phyloP scores from a whole-genome alignment of 2,888 invertebrate species.

The Aromia moschata region DNA sequence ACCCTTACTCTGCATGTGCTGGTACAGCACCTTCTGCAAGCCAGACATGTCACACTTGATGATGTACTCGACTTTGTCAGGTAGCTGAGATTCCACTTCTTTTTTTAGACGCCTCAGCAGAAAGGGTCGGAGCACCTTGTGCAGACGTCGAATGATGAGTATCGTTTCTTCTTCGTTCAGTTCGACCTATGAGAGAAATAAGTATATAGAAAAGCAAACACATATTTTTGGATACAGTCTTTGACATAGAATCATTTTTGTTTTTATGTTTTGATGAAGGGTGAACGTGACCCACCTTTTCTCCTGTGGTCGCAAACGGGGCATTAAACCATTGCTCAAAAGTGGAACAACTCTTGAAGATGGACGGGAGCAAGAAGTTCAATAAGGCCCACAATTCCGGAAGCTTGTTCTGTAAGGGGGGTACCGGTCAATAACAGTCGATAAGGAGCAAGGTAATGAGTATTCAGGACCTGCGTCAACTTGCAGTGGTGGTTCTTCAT shows the following conservation, averaged over 20 bases:
- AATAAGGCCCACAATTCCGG: constrained; percentile 98
- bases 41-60: constrained; percentile 99
- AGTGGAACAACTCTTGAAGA: constrained; percentile 97
- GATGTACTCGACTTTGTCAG: constrained; percentile 98
- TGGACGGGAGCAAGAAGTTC: constrained; percentile 97
- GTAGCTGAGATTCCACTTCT: constrained; percentile 98
- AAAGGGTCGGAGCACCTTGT: constrained; percentile 98
- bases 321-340: constrained; percentile 99
- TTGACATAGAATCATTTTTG: too few species aligned
- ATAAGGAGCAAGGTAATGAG: constrained; percentile 97
- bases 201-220: neutral
- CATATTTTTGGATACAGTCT: too few species aligned
- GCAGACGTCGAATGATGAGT: constrained; percentile 98
- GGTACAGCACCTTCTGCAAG: constrained; percentile 91
- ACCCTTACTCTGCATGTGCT: constrained; percentile 98
- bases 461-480: constrained; percentile 95
- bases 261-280: too few species aligned
- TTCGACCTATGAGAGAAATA: constrained; percentile 75
- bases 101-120: constrained; percentile 95
- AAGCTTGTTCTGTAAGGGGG: constrained; percentile 95
- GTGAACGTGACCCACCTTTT: constrained; percentile 78
- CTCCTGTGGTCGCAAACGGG: constrained; percentile 98
- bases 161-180: constrained; percentile 99
- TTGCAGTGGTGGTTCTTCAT: constrained; percentile 99
- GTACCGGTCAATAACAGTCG: constrained; percentile 95